Evolutionary conservation across 2,113 vertebrate species (phyloP).

Genomic region (Engystomops pustulosus): DNA sequence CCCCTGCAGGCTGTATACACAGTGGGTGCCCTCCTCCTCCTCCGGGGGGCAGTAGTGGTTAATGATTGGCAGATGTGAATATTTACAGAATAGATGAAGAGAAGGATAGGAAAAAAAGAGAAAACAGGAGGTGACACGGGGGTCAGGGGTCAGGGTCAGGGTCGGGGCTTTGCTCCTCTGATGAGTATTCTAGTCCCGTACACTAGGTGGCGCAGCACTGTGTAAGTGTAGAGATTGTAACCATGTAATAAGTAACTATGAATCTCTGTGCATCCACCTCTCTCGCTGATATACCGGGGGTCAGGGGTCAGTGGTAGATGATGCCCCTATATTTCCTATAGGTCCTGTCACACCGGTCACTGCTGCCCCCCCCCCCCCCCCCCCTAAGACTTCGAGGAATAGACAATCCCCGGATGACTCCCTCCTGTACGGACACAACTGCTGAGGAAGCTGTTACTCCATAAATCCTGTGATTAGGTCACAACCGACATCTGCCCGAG

Average conservation of each 20-base stretch:
- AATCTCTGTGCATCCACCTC: too few species aligned
- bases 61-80: not conserved
- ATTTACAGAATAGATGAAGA: not conserved
- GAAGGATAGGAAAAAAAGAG: not conserved
- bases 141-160: not conserved
- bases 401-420: not conserved
- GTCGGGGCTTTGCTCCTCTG: not conserved
- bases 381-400: not conserved
- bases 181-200: not conserved
- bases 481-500: not conserved
- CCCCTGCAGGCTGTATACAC: too few species aligned
- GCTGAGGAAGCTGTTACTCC: not conserved
- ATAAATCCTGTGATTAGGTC: not conserved
- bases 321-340: too few species aligned
- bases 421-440: not conserved
- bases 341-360: too few species aligned
- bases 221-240: too few species aligned
- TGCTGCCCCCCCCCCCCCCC: too few species aligned
- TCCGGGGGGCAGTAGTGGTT: not conserved
- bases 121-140: not conserved
- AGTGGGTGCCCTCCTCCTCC: not conserved
- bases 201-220: slow-evolving; percentile 1
- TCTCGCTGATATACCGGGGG: too few species aligned
- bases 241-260: too few species aligned
- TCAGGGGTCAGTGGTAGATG: too few species aligned